Evolutionary conservation across 2,888 invertebrate species (phyloP).

Genomic region (Hartigia nigra): DNA sequence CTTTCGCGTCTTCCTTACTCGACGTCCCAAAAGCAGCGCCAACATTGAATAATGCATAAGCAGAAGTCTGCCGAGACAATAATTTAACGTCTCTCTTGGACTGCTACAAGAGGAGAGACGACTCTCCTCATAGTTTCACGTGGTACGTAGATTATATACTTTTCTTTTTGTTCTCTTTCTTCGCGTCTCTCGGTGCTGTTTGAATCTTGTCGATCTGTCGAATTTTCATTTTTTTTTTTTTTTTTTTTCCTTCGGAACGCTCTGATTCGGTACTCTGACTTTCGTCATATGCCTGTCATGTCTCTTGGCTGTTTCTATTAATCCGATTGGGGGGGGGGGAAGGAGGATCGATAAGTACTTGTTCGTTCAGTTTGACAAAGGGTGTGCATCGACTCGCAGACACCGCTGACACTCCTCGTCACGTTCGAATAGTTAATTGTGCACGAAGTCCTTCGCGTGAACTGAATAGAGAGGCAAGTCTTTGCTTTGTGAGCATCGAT

Average conservation of each 20-base stretch:
- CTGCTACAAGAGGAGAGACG: neutral
- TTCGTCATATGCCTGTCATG: neutral
- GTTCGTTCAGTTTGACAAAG: neutral
- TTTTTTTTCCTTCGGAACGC: too few species aligned
- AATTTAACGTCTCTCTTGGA: constrained; percentile 36
- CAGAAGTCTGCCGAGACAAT: constrained; percentile 41
- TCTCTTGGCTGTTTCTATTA: neutral
- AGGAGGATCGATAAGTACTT: neutral
- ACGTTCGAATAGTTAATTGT: constrained; percentile 36
- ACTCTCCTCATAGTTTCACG: neutral
- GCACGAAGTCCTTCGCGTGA: constrained; percentile 25
- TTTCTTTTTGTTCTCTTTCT: neutral
- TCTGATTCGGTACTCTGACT: neutral
- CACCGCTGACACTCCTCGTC: constrained; percentile 24
- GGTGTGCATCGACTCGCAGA: neutral
- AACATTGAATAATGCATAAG: constrained; percentile 49
- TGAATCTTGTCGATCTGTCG: neutral
- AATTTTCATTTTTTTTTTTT: neutral
- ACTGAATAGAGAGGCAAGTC: constrained; percentile 20
- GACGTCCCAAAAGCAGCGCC: constrained; percentile 14
- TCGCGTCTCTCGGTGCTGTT: neutral
- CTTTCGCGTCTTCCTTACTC: neutral
- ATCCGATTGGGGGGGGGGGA: neutral
- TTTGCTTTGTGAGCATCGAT: neutral
- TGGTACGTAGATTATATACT: neutral